A percentile compares a stretch with the other conserved stretches of the same genome.
Evolutionary conservation across 2,113 vertebrate genomes (phyloP).

Genomic region (Podarcis raffonei): DNA sequence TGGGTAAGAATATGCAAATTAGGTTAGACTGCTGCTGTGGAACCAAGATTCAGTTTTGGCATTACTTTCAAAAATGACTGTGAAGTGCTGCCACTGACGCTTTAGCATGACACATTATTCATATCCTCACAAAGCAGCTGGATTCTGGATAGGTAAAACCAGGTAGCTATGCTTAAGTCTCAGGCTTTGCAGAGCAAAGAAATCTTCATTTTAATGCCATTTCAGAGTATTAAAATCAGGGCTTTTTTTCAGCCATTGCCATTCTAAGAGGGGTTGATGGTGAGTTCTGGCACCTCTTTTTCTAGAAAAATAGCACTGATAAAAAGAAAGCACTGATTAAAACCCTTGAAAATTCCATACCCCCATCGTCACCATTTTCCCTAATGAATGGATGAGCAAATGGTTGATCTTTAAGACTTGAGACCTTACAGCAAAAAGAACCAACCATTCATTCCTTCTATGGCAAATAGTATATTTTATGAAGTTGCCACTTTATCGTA

Average conservation of each 20-base stretch:
- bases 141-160: not conserved
- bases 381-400: not conserved
- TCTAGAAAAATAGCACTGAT: too few relatives aligned
- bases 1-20: not conserved
- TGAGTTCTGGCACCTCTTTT: too few relatives aligned
- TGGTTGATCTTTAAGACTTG: not conserved
- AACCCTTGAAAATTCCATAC: not conserved
- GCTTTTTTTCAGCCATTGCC: too few relatives aligned
- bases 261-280: too few relatives aligned
- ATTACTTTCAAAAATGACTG: not conserved
- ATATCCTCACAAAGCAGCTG: not conserved
- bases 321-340: too few relatives aligned
- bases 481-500: not conserved
- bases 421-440: not conserved
- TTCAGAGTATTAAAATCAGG: too few relatives aligned
- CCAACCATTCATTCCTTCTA: not conserved
- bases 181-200: not conserved
- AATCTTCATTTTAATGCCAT: not conserved
- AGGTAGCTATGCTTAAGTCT: not conserved
- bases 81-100: not conserved
- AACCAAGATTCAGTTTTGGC: not conserved
- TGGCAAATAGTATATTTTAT: not conserved
- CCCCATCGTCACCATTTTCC: not conserved
- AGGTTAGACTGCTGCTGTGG: not conserved
- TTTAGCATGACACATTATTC: not conserved